Conservation (phyloP, 1,140 invertebrate species). For the Acromyrmex charruanus region DNA sequence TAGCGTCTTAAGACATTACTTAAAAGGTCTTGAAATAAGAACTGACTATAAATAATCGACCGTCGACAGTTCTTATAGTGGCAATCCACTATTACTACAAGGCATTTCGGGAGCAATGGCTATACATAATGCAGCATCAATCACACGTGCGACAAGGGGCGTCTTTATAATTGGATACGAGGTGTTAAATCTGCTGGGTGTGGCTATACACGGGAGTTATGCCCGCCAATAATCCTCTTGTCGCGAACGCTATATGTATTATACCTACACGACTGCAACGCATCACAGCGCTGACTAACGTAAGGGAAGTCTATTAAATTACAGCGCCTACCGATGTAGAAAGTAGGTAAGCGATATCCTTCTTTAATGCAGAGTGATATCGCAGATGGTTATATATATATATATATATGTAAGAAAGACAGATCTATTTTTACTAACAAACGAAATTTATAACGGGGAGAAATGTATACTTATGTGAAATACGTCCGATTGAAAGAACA, state of each 20-base stretch:
- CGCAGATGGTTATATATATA: neutral
- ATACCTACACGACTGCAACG: constrained; percentile 63
- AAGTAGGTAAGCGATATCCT: constrained; percentile 74
- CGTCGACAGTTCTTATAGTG: neutral
- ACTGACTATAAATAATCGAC: too few species aligned
- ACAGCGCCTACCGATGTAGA: constrained; percentile 70
- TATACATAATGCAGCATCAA: constrained; percentile 65
- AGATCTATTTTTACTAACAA: constrained; percentile 5
- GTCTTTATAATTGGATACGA: constrained; percentile 79
- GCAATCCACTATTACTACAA: neutral
- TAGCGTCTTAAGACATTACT: too few species aligned
- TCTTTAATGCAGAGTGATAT: constrained; percentile 65
- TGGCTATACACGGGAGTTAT: constrained; percentile 78
- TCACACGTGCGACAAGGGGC: constrained; percentile 70
- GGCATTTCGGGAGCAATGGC: constrained; percentile 48
- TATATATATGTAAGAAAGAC: neutral
- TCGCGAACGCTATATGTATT: constrained; percentile 67
- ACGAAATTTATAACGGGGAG: constrained; percentile 5
- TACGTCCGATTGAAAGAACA: neutral
- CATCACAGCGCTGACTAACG: constrained; percentile 71
- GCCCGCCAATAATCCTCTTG: constrained; percentile 78
- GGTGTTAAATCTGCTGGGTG: constrained; percentile 81
- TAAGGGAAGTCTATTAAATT: constrained; percentile 75
- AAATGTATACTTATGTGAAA: neutral
- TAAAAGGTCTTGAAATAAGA: too few species aligned